Evolutionary conservation across 2,888 invertebrate species (phyloP).

Genomic region (Philhelius pedissequus): DNA sequence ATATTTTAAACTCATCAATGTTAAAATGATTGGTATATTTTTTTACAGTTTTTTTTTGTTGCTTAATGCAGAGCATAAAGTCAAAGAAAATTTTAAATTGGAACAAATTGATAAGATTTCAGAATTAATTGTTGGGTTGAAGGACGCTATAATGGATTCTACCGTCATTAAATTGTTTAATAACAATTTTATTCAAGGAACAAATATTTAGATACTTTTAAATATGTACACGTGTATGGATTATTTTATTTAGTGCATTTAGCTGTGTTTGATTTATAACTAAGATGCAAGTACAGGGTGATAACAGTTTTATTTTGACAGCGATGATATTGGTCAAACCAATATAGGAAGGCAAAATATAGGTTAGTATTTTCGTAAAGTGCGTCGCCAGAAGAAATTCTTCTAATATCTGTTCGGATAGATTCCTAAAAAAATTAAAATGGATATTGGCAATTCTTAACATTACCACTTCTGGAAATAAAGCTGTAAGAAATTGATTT

Average conservation of each 20-base stretch:
- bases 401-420: too few species aligned
- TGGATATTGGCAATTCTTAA: too few species aligned
- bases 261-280: not conserved
- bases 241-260: not conserved
- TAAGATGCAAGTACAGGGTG: not conserved
- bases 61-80: not conserved
- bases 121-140: slow-evolving; percentile 16
- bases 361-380: too few species aligned
- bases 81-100: slow-evolving; percentile 22
- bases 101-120: slow-evolving; percentile 46
- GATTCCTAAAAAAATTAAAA: too few species aligned
- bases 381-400: too few species aligned
- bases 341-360: not conserved
- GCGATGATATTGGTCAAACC: not conserved
- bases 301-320: not conserved
- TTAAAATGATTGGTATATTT: not conserved
- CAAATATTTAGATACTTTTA: not conserved
- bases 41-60: not conserved
- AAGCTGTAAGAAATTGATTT: too few species aligned
- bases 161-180: slow-evolving; percentile 3
- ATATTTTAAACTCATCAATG: not conserved
- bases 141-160: not conserved
- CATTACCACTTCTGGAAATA: too few species aligned
- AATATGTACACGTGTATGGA: not conserved
- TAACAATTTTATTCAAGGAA: slow-evolving; percentile 1